Evolutionary conservation across 2,797 vertebrate species (phyloP).

Genomic region (Pseudochirops cupreus): DNA sequence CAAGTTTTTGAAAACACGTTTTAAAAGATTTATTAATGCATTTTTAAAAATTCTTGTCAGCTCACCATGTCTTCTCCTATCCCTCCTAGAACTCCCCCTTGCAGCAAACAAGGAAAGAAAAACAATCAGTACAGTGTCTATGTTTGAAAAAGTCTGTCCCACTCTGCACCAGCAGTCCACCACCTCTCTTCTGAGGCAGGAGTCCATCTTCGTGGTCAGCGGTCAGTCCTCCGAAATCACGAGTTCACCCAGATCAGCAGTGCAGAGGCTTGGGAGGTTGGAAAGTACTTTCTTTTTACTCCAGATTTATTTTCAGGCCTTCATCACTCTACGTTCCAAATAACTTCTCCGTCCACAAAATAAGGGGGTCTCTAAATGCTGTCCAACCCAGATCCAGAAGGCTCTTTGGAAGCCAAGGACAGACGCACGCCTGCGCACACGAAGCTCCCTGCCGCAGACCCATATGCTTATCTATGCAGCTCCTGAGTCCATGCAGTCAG

Average conservation of each 20-base stretch:
- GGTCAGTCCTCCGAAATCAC: neutral
- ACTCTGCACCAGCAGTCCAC: neutral
- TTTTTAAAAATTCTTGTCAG: neutral
- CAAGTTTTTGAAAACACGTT: neutral
- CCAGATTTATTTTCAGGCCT: neutral
- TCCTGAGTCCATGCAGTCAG: neutral
- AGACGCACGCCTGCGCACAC: neutral
- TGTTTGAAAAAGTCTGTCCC: neutral
- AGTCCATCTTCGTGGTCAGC: neutral
- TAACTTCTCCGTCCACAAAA: neutral
- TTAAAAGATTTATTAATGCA: neutral
- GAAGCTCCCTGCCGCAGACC: neutral
- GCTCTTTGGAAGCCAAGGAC: neutral
- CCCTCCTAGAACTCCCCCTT: neutral
- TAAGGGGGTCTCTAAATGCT: neutral
- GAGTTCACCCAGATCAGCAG: neutral
- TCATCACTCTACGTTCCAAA: neutral
- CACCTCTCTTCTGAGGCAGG: neutral
- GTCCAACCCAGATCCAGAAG: neutral
- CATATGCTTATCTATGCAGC: neutral
- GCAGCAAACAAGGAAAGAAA: neutral
- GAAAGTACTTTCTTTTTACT: neutral
- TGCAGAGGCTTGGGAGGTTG: neutral
- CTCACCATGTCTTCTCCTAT: neutral
- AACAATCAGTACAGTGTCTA: neutral